Conservation (phyloP, 1,140 invertebrate species). For the Diploscapter pachys region DNA sequence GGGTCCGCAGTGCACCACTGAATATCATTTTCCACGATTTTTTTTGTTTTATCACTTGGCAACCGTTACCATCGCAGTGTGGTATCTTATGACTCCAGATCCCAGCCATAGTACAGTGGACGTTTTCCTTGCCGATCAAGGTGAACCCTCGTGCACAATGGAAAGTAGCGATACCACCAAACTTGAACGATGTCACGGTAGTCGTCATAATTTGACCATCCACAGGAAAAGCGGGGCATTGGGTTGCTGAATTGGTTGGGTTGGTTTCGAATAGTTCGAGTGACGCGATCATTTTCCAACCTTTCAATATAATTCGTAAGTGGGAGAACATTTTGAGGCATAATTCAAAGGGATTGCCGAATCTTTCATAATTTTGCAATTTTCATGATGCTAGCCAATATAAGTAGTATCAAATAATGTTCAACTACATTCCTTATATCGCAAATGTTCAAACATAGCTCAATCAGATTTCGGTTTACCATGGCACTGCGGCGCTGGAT, state of each 20-base stretch:
- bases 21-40: not conserved
- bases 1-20: constrained; percentile 27
- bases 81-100: constrained; percentile 36
- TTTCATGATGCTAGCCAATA: too few species aligned
- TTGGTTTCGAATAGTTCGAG: too few species aligned
- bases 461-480: constrained; percentile 64
- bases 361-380: too few species aligned
- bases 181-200: constrained; percentile 30
- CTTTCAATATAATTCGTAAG: too few species aligned
- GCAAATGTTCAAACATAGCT: not conserved
- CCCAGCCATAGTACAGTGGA: constrained; percentile 35
- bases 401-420: too few species aligned
- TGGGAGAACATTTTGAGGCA: constrained; percentile 4
- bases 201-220: constrained; percentile 22
- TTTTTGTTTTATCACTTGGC: not conserved
- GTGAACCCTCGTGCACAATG: constrained; percentile 35
- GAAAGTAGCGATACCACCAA: constrained; percentile 37
- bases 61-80: constrained; percentile 5
- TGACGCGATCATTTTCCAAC: too few species aligned
- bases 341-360: not conserved
- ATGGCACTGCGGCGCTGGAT: constrained; percentile 74
- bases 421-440: not conserved
- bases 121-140: constrained; percentile 31
- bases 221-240: constrained; percentile 30
- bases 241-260: constrained; percentile 15